These are phyloP conservation scores for Oceanites oceanicus DNA, from an alignment of 2,113 vertebrate species.

Conservation along the genomic window DNA sequence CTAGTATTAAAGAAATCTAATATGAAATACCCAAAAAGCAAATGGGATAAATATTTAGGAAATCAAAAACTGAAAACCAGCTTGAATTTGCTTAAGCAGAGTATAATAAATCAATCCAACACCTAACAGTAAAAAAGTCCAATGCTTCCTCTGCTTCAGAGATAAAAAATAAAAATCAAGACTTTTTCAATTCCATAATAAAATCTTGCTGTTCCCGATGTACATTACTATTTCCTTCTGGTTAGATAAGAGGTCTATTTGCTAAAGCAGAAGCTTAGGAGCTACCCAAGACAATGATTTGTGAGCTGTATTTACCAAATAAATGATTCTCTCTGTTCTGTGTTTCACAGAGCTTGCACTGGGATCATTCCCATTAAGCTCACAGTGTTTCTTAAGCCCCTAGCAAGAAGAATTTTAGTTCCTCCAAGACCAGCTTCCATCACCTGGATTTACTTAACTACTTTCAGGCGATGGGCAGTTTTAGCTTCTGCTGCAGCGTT, in stretches of 20 bases:
- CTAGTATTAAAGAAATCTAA: neutral
- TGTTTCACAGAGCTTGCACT: neutral
- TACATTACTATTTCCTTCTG: neutral
- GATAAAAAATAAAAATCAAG: neutral
- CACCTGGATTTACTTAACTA: neutral
- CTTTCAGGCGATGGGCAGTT: conserved; percentile 63
- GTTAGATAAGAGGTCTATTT: neutral
- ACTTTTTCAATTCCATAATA: neutral
- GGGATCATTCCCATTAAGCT: neutral
- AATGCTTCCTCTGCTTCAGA: conserved; percentile 28
- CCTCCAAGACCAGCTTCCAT: neutral
- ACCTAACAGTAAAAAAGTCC: neutral
- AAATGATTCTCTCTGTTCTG: neutral
- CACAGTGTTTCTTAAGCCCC: neutral
- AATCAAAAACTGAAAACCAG: neutral
- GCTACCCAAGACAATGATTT: neutral
- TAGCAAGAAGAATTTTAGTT: neutral
- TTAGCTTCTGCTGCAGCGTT: conserved; percentile 68
- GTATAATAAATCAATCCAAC: neutral
- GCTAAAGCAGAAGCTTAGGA: neutral
- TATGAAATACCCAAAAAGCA: neutral
- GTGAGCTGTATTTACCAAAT: neutral
- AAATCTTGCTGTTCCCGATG: neutral
- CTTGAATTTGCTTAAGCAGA: neutral
- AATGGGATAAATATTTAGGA: neutral